Evolutionary conservation across 2,797 vertebrate genomes (phyloP).

Genomic region (Bradypodion pumilum): DNA sequence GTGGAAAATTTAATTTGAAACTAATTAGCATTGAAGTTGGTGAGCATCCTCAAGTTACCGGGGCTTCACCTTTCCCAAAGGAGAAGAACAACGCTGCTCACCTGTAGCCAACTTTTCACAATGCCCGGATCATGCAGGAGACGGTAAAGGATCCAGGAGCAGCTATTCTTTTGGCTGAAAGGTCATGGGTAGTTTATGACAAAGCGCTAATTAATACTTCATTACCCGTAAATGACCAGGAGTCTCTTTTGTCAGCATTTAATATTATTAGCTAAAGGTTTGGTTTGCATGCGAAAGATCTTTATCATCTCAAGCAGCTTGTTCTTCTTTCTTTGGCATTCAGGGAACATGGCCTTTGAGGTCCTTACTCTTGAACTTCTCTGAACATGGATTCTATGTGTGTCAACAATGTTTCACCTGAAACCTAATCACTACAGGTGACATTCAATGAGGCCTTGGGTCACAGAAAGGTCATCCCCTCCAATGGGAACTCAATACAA

Average conservation of each 20-base stretch:
- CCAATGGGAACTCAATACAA: conserved; percentile 2
- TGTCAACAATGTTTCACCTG: neutral
- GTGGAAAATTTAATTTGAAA: conserved; percentile 91
- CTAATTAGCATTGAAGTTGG: conserved; percentile 85
- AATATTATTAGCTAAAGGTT: conserved; percentile 67
- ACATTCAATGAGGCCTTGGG: conserved; percentile 32
- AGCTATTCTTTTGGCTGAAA: conserved; percentile 81
- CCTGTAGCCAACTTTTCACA: conserved; percentile 87
- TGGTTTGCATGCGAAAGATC: conserved; percentile 57
- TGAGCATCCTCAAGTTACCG: conserved; percentile 85
- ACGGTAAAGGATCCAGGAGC: conserved; percentile 80
- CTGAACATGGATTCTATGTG: neutral
- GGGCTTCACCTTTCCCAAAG: conserved; percentile 72
- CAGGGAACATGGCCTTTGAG: conserved; percentile 34
- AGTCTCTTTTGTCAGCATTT: conserved; percentile 58
- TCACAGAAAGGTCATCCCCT: conserved; percentile 44
- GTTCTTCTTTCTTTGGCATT: conserved; percentile 45
- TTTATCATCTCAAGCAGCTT: conserved; percentile 36
- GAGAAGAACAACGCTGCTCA: conserved; percentile 64
- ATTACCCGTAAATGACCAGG: conserved; percentile 86
- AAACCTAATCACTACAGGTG: conserved; percentile 25
- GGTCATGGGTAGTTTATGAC: conserved; percentile 82
- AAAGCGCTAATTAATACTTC: conserved; percentile 90
- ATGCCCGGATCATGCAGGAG: conserved; percentile 76
- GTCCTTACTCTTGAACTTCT: accelerated